These are phyloP conservation scores for Eugnorisma glareosa DNA, from an alignment of 2,888 invertebrate species.

Conservation along the genomic window DNA sequence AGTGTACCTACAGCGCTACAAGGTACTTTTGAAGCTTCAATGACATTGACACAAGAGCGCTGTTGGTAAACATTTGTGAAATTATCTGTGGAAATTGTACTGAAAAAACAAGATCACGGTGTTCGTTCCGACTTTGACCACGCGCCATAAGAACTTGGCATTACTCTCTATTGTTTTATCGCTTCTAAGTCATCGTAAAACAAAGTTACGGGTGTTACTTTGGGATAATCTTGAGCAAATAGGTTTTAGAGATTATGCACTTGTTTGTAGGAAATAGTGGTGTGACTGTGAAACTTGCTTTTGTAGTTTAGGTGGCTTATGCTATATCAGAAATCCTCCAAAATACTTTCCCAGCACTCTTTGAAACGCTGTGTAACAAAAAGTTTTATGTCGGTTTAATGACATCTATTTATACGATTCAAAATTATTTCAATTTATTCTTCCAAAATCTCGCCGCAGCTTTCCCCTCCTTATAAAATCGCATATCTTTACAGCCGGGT, in stretches of 20 bases:
- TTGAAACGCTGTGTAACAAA: background rate
- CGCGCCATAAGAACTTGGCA: background rate
- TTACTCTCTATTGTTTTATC: background rate
- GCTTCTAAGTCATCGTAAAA: conserved; percentile 6
- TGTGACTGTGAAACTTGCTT: background rate
- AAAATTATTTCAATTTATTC: background rate
- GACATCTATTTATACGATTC: background rate
- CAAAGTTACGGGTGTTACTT: conserved; percentile 7
- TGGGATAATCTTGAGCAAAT: conserved; percentile 17
- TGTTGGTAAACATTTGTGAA: background rate
- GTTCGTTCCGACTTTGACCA: background rate
- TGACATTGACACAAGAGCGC: background rate
- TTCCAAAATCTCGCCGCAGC: background rate
- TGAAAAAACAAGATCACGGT: background rate
- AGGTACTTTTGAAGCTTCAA: background rate
- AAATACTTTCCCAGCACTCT: background rate
- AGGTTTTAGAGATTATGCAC: conserved; percentile 5
- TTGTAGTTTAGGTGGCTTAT: background rate
- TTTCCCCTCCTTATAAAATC: background rate
- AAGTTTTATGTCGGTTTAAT: background rate
- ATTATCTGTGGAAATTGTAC: background rate
- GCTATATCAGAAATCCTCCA: background rate
- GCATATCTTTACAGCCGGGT: conserved; percentile 31
- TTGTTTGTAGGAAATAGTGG: background rate
- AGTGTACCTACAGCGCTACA: background rate